Percentiles rank a stretch among this genome's conserved stretches.
Conservation (phyloP, 2,888 invertebrate genomes). For the Acanthopleura granulata region DNA sequence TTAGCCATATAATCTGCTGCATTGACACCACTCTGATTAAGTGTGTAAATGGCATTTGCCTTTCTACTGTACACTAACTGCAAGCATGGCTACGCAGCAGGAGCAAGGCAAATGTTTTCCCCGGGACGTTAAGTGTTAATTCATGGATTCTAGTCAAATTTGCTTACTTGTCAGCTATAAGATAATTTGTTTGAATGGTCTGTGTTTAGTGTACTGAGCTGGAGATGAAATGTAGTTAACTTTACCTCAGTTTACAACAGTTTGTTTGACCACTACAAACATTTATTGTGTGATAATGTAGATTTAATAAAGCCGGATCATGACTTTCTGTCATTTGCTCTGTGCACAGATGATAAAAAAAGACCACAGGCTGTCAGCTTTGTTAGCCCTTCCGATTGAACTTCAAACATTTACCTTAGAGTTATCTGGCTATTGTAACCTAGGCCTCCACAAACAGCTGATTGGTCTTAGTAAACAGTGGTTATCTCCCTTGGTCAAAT, state of each 20-base stretch:
- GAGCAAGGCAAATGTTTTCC: no score
- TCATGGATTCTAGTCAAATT: neutral
- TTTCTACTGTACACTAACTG: no score
- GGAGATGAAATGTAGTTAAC: neutral
- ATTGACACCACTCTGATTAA: no score
- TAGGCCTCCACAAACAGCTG: neutral
- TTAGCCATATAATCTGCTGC: no score
- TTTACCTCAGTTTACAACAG: neutral
- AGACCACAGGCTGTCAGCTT: neutral
- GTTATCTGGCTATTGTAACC: conserved; percentile 16
- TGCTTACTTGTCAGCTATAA: conserved; percentile 1
- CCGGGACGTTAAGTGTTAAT: no score
- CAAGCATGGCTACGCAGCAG: no score
- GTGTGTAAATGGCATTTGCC: no score
- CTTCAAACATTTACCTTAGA: conserved; percentile 17
- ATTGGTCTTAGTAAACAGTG: conserved; percentile 5
- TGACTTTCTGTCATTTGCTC: conserved; percentile 10
- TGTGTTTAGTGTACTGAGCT: neutral
- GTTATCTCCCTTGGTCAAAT: conserved; percentile 16
- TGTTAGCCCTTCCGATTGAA: conserved; percentile 1
- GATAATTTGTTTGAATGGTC: neutral
- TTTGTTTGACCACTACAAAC: conserved; percentile 1
- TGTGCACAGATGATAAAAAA: conserved; percentile 2
- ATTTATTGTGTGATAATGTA: conserved; percentile 7
- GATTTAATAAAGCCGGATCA: neutral